phyloP scores from a whole-genome alignment of 2,797 vertebrate species.

The Scomberomorus guttatus region DNA sequence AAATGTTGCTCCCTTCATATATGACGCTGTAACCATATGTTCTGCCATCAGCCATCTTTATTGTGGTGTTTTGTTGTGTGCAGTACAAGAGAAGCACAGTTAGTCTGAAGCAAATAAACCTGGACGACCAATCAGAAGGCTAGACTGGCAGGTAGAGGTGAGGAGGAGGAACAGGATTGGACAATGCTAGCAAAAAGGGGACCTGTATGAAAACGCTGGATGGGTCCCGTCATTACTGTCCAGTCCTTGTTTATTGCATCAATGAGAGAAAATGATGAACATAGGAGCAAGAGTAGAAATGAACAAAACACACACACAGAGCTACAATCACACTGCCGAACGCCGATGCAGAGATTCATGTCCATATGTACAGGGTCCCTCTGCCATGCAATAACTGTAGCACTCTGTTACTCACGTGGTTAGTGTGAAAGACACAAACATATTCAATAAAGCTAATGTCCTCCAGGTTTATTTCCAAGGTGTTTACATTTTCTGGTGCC shows the following conservation, averaged over 20 bases:
- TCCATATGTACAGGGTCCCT: constrained; percentile 48
- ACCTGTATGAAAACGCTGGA: constrained; percentile 66
- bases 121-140: constrained; percentile 82
- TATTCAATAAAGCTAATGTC: constrained; percentile 61
- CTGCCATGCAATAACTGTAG: constrained; percentile 63
- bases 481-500: constrained; percentile 99
- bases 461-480: constrained; percentile 94
- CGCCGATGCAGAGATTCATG: constrained; percentile 53
- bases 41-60: constrained; percentile 72
- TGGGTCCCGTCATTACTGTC: constrained; percentile 47
- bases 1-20: constrained; percentile 26
- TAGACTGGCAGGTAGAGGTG: neutral
- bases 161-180: constrained; percentile 11
- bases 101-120: constrained; percentile 90
- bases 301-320: constrained; percentile 14
- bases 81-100: constrained; percentile 87
- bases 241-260: neutral
- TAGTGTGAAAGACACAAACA: constrained; percentile 24
- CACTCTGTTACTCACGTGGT: constrained; percentile 12
- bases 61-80: constrained; percentile 91
- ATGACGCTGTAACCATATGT: constrained; percentile 44
- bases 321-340: constrained; percentile 40
- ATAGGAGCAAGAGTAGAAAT: neutral
- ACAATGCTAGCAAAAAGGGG: constrained; percentile 7
- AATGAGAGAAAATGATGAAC: neutral